phyloP scores from a whole-genome alignment of 2,113 vertebrate species.

The Paratilapia polleni region DNA sequence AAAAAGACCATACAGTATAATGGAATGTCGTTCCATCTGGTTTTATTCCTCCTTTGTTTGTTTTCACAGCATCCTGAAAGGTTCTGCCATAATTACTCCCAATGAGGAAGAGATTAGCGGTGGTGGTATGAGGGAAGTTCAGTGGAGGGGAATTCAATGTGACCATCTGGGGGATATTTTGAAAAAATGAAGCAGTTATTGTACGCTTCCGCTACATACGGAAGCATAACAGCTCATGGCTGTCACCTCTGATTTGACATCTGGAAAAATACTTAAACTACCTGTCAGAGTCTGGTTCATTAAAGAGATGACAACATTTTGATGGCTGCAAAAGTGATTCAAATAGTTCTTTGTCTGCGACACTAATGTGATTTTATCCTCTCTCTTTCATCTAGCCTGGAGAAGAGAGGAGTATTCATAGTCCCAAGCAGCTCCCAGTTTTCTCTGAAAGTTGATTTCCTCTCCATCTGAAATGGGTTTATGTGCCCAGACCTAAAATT shows the following conservation, averaged over 20 bases:
- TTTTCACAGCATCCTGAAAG: conserved; percentile 66
- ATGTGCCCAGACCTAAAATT: conserved; percentile 41
- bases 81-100: conserved; percentile 58
- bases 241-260: conserved; percentile 1
- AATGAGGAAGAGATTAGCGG: conserved; percentile 66
- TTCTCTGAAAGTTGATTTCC: conserved; percentile 38
- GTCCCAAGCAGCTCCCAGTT: conserved; percentile 9
- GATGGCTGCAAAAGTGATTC: background rate
- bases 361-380: background rate
- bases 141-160: conserved; percentile 32
- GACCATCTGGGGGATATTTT: conserved; percentile 59
- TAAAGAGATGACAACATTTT: background rate
- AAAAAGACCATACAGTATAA: background rate
- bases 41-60: conserved; percentile 57
- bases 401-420: conserved; percentile 19
- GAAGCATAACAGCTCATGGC: conserved; percentile 17
- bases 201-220: conserved; percentile 29
- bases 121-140: conserved; percentile 51
- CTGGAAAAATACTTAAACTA: conserved; percentile 6
- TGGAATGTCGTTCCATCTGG: conserved; percentile 52
- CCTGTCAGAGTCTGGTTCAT: background rate
- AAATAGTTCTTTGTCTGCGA: background rate
- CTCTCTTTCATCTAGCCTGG: background rate
- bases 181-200: conserved; percentile 39
- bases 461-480: conserved; percentile 53